These are phyloP conservation scores for Cantharis rufa DNA, from an alignment of 2,888 invertebrate genomes.

Conservation along the genomic window DNA sequence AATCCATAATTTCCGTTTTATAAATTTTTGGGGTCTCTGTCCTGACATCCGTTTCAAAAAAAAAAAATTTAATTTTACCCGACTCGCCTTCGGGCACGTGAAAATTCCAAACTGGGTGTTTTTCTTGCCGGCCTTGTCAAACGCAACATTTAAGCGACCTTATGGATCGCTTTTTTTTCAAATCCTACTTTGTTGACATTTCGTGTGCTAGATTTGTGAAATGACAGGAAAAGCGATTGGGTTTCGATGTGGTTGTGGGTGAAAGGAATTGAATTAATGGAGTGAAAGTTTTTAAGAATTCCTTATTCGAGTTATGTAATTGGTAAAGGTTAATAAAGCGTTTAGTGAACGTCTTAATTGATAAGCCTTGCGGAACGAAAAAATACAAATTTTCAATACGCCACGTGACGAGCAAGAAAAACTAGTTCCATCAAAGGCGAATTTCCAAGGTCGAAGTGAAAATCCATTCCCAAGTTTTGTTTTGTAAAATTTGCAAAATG, in stretches of 20 bases:
- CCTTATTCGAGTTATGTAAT: background rate
- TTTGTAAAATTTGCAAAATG: background rate
- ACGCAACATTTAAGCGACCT: background rate
- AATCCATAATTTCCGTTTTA: background rate
- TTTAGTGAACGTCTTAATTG: background rate
- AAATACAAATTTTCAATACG: background rate
- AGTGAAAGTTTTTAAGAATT: background rate
- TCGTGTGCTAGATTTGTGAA: background rate
- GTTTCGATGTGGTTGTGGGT: background rate
- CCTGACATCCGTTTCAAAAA: constrained; percentile 3
- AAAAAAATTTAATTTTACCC: background rate
- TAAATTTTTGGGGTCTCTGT: constrained; percentile 9
- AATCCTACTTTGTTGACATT: background rate
- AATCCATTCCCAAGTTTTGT: background rate
- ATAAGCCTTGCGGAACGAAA: background rate
- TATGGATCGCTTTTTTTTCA: background rate
- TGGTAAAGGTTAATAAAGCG: background rate
- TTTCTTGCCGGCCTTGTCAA: constrained; percentile 21
- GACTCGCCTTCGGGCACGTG: background rate
- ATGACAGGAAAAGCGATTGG: background rate
- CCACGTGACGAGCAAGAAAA: background rate
- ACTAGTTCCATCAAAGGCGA: background rate
- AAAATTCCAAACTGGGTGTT: background rate
- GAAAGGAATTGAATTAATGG: background rate
- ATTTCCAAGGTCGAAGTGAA: background rate